phyloP scores from a whole-genome alignment of 2,888 invertebrate genomes.

The Netelia inedita region DNA sequence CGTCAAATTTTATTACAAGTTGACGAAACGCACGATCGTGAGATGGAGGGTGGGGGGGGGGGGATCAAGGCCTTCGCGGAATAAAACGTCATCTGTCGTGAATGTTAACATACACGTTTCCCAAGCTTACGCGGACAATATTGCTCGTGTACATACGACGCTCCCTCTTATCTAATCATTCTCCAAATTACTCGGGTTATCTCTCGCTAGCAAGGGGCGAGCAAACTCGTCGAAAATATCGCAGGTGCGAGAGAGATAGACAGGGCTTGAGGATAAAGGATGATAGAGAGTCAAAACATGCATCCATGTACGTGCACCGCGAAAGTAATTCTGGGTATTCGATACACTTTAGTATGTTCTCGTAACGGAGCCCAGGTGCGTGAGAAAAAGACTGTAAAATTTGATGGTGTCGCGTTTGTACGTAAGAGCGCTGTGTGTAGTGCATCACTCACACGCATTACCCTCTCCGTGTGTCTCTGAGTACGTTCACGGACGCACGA shows the following conservation, averaged over 20 bases:
- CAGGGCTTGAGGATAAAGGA: background rate
- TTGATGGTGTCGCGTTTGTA: background rate
- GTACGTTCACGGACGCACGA: background rate
- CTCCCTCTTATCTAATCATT: slow-evolving; percentile 72
- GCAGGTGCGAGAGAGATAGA: background rate
- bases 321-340: slow-evolving; percentile 28
- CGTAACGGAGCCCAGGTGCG: slow-evolving; percentile 22
- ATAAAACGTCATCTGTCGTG: background rate
- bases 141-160: slow-evolving; percentile 53
- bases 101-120: background rate
- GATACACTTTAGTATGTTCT: background rate
- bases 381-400: background rate
- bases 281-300: slow-evolving; percentile 1
- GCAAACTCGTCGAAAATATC: background rate
- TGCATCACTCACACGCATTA: background rate
- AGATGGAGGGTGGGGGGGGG: background rate
- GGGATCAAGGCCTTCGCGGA: slow-evolving; percentile 42
- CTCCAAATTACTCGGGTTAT: slow-evolving; percentile 68
- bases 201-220: slow-evolving; percentile 6
- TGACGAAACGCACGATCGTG: background rate
- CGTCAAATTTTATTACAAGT: slow-evolving; percentile 27
- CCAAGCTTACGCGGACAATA: slow-evolving; percentile 7
- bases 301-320: slow-evolving; percentile 17
- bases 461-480: background rate
- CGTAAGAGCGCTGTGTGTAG: background rate